These are phyloP conservation scores for Excalfactoria chinensis DNA, from an alignment of 2,113 vertebrate genomes.

Conservation along the genomic window DNA sequence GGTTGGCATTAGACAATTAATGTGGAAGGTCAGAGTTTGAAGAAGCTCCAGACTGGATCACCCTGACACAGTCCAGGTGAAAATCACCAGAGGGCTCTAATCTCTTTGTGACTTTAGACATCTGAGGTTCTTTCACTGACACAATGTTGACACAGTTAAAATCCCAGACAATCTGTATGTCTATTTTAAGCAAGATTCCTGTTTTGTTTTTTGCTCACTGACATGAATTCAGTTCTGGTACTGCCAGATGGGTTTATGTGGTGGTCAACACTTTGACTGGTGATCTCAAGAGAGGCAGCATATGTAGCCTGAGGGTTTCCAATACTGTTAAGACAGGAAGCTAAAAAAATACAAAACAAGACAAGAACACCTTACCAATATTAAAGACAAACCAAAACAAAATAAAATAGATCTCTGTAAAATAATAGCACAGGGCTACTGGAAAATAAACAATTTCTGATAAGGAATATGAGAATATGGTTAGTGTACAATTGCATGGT, in stretches of 20 bases:
- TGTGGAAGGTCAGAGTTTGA: neutral
- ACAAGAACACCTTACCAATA: neutral
- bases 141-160: neutral
- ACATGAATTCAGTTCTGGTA: neutral
- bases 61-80: neutral
- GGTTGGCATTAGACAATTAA: neutral
- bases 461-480: neutral
- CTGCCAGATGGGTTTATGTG: neutral
- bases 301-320: neutral
- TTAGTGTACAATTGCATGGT: neutral
- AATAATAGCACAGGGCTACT: neutral
- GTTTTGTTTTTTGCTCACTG: neutral
- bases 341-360: neutral
- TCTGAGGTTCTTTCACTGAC: neutral
- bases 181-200: conserved; percentile 3
- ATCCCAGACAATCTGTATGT: neutral
- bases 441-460: neutral
- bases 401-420: neutral
- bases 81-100: neutral
- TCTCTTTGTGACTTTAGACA: neutral
- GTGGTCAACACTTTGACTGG: neutral
- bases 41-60: neutral
- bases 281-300: neutral
- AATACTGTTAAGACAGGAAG: neutral
- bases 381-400: neutral